These are phyloP conservation scores for Eremobia ochroleuca DNA, from an alignment of 2,888 invertebrate genomes.

Conservation along the genomic window DNA sequence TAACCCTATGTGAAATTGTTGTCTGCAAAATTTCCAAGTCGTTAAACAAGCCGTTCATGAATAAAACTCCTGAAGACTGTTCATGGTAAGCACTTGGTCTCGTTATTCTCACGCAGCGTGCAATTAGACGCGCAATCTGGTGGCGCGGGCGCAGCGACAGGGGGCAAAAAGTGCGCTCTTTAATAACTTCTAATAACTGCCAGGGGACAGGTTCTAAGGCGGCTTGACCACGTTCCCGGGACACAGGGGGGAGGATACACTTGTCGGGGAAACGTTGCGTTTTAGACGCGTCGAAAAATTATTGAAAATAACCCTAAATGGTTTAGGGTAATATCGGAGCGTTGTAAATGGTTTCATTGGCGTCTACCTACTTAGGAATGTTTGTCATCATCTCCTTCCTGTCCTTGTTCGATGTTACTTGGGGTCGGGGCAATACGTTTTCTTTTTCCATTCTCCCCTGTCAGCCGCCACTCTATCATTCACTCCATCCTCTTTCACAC, in stretches of 20 bases:
- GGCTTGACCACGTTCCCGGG: slow-evolving; percentile 66
- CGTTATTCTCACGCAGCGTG: slow-evolving; percentile 77
- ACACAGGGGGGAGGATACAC: slow-evolving; percentile 19
- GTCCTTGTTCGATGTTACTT: too few species aligned
- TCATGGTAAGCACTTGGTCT: slow-evolving; percentile 31
- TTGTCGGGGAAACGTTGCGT: slow-evolving; percentile 11
- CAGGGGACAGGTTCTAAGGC: slow-evolving; percentile 76
- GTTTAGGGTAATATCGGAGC: too few species aligned
- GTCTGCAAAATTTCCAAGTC: background rate
- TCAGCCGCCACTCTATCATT: too few species aligned
- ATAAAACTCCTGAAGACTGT: slow-evolving; percentile 41
- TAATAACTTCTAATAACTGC: slow-evolving; percentile 79
- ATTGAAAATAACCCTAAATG: too few species aligned
- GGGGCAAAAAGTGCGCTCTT: slow-evolving; percentile 79
- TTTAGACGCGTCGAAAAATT: background rate
- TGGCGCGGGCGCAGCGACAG: slow-evolving; percentile 63
- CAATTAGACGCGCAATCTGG: slow-evolving; percentile 82
- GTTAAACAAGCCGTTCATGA: slow-evolving; percentile 13
- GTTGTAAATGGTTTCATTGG: too few species aligned
- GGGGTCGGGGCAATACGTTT: too few species aligned
- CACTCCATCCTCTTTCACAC: too few species aligned
- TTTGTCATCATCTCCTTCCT: too few species aligned
- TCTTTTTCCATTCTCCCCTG: too few species aligned
- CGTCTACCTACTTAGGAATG: too few species aligned
- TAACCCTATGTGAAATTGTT: background rate